phyloP scores from a whole-genome alignment of 2,113 vertebrate species.

The Eolophus roseicapilla region DNA sequence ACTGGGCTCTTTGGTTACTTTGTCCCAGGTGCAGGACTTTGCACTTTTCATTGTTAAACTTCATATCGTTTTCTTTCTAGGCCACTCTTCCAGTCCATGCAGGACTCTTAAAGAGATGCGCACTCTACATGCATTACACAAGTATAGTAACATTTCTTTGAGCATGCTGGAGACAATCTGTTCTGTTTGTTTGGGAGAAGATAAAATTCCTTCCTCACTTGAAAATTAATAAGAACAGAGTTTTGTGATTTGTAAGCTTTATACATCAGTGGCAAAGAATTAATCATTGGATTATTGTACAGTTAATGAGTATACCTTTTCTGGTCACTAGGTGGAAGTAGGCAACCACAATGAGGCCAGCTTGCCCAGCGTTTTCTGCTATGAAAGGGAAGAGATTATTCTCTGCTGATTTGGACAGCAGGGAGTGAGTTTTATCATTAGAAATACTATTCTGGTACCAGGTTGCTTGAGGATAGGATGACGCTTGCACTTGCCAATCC shows the following conservation, averaged over 20 bases:
- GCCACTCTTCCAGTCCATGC: neutral
- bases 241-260: neutral
- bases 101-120: neutral
- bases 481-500: neutral
- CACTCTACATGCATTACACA: neutral
- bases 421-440: neutral
- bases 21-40: neutral
- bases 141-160: neutral
- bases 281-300: neutral
- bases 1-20: neutral
- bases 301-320: neutral
- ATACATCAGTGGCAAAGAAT: neutral
- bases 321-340: slow-evolving; percentile 58
- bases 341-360: neutral
- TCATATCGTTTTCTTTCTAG: neutral
- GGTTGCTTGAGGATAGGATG: slow-evolving; percentile 13
- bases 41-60: neutral
- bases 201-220: neutral
- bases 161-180: neutral
- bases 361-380: neutral
- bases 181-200: neutral
- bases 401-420: neutral
- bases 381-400: neutral
- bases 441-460: slow-evolving; percentile 11
- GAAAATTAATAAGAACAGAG: neutral